Evolutionary conservation across 1,140 invertebrate species (phyloP), one percentile per base, ranked within the genome.

Genomic region (Sitobion miscanthi): DNA sequence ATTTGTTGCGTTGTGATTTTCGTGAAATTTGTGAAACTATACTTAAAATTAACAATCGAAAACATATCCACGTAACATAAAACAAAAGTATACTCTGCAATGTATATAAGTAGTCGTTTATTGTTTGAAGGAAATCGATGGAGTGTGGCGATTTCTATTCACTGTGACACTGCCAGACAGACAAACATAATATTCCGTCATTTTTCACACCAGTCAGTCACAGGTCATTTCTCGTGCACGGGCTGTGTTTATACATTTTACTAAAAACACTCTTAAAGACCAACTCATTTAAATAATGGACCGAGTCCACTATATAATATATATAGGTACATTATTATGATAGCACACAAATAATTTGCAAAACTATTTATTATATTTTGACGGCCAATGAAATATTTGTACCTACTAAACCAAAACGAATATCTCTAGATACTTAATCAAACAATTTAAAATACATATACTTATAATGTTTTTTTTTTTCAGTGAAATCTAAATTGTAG

Each of bases 81-180:
- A 83, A 92, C 69, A 92, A 83, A 83, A 92, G 89, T 90, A n/a
- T 69, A 45, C 21, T 20, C 21, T 69, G 35, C 47, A 52, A 30
- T 88, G 30, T 86, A 47, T 45, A 45, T 38, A 35, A 52, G 52
- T 52, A 91, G 45, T 45, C 90, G 57, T 57, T 86, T 93, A 93
- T 85, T 86, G 82, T 93, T 86, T 57, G 30, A 93, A 86, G 77
- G 52, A 93, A 93, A 93, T 54, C 91, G 77, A 54, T 86, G 82
- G 90, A 77, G 90, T 91, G 90, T 83, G 21, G 77, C 91, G 91
- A 93, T 93, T 93, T 93, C 91, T 93, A 93, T 86, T 93, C 77
- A 57, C n/a, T 92, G 90, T 38, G 90, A 83, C 90, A 83, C 77
- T 30, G 8, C 4, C 42, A 52, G 69, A 52, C 45, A 83, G 90